Base-by-base conservation (phyloP, 2,888 invertebrate species). In the Pammene aurita region DNA sequence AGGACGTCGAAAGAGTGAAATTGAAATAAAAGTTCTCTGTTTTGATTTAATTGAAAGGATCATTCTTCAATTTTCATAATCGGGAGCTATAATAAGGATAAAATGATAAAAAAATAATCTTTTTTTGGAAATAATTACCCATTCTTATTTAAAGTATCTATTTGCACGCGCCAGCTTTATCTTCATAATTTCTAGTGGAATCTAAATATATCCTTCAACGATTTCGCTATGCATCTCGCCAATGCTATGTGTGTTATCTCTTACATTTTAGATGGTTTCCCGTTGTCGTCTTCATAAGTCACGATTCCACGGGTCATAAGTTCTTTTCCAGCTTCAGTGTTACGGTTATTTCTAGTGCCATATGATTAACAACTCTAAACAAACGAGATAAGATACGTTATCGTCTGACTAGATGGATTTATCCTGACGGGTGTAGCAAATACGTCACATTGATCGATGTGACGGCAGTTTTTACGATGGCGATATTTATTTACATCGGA, bases 401-500 rank as follows among this genome's bases (percentile, higher is more conserved):
- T 34, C 34, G 7, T 2, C 6, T 16, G 11, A 18, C 11, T 50
- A 50, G 50, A 18, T 10, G 7, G 34, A 13, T 26, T 26, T 26
- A 54, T 54, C 34, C 54, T 26, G 34, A n/a, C 34, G 54, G 9
- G 54, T 35, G 34, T 54, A 34, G 54, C 54, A n/a, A 54, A 54
- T 54, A 54, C 54, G 54, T 26, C 54, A 54, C 34, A 34, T 34
- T 54, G 54, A 54, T 54, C 7, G 54, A 54, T 54, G 54, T n/a
- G 46, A 46, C n/a, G 54, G 34, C n/a, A 54, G 54, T 54, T 54
- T 54, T 54, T 54, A 54, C 54, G 54, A n/a, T n/a, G 54, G n/a
- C 34, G 2, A 54, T 54, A n/a, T 54, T 34, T 54, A 54, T 54
- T n/a, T 54, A n/a, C 54, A 54, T 54, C 54, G 54, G 54, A 54